phyloP scores from a whole-genome alignment of 2,797 vertebrate genomes.

The Amphiprion clarkii region DNA sequence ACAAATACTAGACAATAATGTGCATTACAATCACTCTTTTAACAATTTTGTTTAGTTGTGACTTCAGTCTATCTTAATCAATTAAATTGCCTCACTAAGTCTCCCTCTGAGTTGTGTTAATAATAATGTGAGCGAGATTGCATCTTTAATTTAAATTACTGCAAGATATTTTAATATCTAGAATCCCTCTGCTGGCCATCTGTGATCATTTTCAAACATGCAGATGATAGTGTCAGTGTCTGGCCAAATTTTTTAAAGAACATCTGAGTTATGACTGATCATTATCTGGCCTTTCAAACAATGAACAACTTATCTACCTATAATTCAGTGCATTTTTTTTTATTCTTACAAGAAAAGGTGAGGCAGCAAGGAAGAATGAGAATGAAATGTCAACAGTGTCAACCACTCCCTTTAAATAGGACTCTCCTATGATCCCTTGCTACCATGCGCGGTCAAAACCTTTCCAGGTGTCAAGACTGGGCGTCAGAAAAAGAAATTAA shows the following conservation, averaged over 20 bases:
- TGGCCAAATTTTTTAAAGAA: slow-evolving; percentile 70
- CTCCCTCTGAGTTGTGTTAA: slow-evolving; percentile 52
- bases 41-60: slow-evolving; percentile 47
- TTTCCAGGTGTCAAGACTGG: slow-evolving; percentile 89
- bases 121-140: slow-evolving; percentile 76
- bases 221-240: slow-evolving; percentile 71
- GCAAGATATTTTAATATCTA: slow-evolving; percentile 77
- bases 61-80: slow-evolving; percentile 52
- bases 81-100: slow-evolving; percentile 53
- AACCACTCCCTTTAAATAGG: slow-evolving; percentile 87
- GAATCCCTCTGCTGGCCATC: slow-evolving; percentile 64
- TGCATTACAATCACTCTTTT: slow-evolving; percentile 44
- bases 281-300: slow-evolving; percentile 78
- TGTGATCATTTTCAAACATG: slow-evolving; percentile 75
- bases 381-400: slow-evolving; percentile 90
- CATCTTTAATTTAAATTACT: slow-evolving; percentile 84
- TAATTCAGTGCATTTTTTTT: slow-evolving; percentile 64
- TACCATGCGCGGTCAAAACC: slow-evolving; percentile 79
- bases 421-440: slow-evolving; percentile 87
- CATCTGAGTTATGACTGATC: slow-evolving; percentile 80
- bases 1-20: slow-evolving; percentile 54
- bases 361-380: slow-evolving; percentile 77
- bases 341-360: slow-evolving; percentile 77
- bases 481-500: slow-evolving; percentile 91
- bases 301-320: slow-evolving; percentile 67